Base-by-base conservation (phyloP, 2,797 vertebrate genomes). In the Myotis daubentonii region DNA sequence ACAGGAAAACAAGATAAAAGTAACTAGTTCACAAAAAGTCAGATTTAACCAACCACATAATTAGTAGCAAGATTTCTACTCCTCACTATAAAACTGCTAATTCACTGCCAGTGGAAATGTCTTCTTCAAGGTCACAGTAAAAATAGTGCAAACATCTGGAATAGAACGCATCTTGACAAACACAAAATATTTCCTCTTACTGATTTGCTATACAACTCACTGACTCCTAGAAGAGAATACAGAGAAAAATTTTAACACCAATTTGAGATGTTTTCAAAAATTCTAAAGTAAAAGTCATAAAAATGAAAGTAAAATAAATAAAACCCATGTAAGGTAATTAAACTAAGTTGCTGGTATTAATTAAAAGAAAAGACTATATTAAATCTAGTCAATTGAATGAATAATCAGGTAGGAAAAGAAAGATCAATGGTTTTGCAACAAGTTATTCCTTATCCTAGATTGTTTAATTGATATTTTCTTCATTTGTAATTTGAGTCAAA, bases 281-380 rank as follows among this genome's bases (percentile, higher is more conserved):
- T 49, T 80, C 28, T 80, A 79, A 82, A 65, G 51, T 76, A 81
- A 91, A 92, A 95, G 65, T 62, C 16, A 91, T 25, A 74, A 93
- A 85, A 93, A 70, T 71, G 22, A 55, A 88, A 86, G 66, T 79
- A 88, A 82, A 83, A 87, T 60, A 76, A 93, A 75, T 76, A 79
- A 93, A 94, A 71, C 1, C 22, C 51, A 72, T 9, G n/a, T 60
- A 89, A 53, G 1, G 30, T 75, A 28, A 28, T 87, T 92, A 60
- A 89, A 71, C 16, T 62, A 87, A 62, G 7, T 44, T 82, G 55
- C 4, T 88, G 8, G 12, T 53, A 90, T 33, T 89, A 70, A 68
- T 55, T 91, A 33, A 78, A 91, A 83, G 28, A 8, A 85, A 89
- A 65, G 66, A 33, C 6, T 74, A 23, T 75, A 75, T 36, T 76